Evolutionary conservation across 2,113 vertebrate genomes (phyloP).

Genomic region (Ciconia maguari): DNA sequence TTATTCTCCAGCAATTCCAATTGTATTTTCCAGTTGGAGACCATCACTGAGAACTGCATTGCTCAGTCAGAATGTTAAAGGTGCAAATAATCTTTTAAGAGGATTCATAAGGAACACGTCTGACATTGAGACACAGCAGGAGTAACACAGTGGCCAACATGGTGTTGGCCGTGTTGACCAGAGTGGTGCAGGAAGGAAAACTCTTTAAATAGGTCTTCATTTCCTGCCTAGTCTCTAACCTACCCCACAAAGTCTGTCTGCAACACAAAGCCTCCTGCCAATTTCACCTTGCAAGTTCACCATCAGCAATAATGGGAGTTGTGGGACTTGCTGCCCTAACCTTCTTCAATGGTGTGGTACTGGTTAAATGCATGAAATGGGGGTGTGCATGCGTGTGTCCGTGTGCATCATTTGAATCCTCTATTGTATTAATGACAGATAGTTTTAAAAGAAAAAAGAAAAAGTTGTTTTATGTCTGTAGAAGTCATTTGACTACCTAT

Average conservation of each 20-base stretch:
- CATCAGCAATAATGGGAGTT: not conserved
- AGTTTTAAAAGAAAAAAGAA: not conserved
- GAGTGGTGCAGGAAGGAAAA: not conserved
- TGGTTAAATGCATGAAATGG: not conserved
- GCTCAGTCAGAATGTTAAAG: not conserved
- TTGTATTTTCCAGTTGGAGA: conserved; percentile 14
- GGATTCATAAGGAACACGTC: not conserved
- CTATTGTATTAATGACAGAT: not conserved
- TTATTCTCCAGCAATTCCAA: not conserved
- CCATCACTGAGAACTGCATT: not conserved
- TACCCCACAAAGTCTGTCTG: not conserved
- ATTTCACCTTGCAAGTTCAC: not conserved
- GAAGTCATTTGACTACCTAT: not conserved
- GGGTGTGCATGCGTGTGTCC: fast-evolving
- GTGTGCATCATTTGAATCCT: not conserved
- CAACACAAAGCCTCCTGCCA: not conserved
- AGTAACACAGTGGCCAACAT: not conserved
- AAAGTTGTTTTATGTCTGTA: fast-evolving
- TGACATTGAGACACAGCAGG: not conserved
- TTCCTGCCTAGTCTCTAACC: not conserved
- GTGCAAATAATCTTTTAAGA: not conserved
- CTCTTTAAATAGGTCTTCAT: not conserved
- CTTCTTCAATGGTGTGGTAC: not conserved
- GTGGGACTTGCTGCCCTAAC: not conserved
- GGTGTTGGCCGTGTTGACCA: not conserved